Evolutionary conservation across 2,113 vertebrate genomes (phyloP), one percentile per base, ranked within the genome.

Genomic region (Spheniscus mendiculus): DNA sequence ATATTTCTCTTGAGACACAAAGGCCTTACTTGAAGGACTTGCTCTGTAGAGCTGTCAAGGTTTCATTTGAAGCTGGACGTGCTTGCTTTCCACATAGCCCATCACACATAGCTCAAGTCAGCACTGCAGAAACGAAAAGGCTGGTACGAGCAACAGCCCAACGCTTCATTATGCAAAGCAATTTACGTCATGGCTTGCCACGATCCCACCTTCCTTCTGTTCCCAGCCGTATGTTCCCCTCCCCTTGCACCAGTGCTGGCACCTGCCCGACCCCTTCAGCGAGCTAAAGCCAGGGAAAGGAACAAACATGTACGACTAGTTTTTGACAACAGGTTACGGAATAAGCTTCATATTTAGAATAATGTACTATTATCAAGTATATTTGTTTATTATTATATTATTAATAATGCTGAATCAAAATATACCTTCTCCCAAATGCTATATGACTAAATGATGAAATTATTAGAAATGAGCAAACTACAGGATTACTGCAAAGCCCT

Each of bases 401-500:
- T 18, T 62, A 16, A 32, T 56, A 83, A 52, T 52, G 58, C 11
- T 14, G 36, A 79, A 66, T 72, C 62, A 80, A n/a, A 83, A 78
- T 12, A 26, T 29, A 89, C 56, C 72, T 90, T 67, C 74, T 80
- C 40, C 81, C 84, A 95, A 90, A 89, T 36, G 45, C 34, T 59
- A 2, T 55, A 40, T 11, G 44, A 84, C 86, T 81, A 74, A 83
- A 91, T 81, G 83, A 94, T 62, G 42, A 61, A 90, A 91, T 96
- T 65, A 96, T 53, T 79, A 89, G 22, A 91, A 93, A 97, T 47
- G 40, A 98, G 83, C 62, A 83, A 96, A 96, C 67, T 82, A 88
- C 47, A 73, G 78, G 87, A 87, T 93, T 90, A 97, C 70, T 86
- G 77, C 92, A 87, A 97, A 97, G 71, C 40, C 66, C 50, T 89